Percentiles rank a stretch among this genome's conserved stretches.
These are phyloP conservation scores for Tragelaphus buxtoni DNA, from an alignment of 2,113 vertebrate genomes.

Conservation along the genomic window DNA sequence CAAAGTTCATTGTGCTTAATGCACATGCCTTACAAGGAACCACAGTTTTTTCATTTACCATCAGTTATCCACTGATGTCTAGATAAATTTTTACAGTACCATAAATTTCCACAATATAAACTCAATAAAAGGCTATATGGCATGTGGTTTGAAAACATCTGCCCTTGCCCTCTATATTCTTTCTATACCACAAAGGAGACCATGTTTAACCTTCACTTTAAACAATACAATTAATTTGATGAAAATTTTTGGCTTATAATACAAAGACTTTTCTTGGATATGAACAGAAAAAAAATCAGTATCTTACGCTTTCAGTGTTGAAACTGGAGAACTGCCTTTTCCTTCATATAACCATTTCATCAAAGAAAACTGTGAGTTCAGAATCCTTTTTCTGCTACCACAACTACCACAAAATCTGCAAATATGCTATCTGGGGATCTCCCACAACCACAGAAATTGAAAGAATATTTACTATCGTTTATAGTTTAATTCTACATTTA, in stretches of 20 bases:
- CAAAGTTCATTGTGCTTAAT: neutral
- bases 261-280: neutral
- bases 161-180: neutral
- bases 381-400: neutral
- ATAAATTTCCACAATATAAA: slow-evolving; percentile 55
- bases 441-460: slow-evolving; percentile 63
- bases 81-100: slow-evolving; percentile 19
- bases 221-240: slow-evolving; percentile 47
- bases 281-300: neutral
- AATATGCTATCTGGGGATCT: slow-evolving; percentile 48
- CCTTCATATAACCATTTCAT: neutral
- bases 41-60: neutral
- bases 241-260: slow-evolving; percentile 47
- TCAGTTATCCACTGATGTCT: slow-evolving; percentile 23
- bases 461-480: slow-evolving; percentile 64
- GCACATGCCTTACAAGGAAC: slow-evolving; percentile 2
- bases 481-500: slow-evolving; percentile 62
- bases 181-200: neutral
- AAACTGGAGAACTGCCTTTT: slow-evolving; percentile 43
- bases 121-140: neutral
- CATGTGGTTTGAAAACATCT: slow-evolving; percentile 16
- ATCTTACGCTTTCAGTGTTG: slow-evolving; percentile 29
- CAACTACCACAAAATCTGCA: slow-evolving; percentile 56
- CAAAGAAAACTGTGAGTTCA: slow-evolving; percentile 3
- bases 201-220: slow-evolving; percentile 36